Evolutionary conservation across 2,797 vertebrate genomes (phyloP), one percentile per base, ranked within the genome.

Genomic region (Liasis olivaceus): DNA sequence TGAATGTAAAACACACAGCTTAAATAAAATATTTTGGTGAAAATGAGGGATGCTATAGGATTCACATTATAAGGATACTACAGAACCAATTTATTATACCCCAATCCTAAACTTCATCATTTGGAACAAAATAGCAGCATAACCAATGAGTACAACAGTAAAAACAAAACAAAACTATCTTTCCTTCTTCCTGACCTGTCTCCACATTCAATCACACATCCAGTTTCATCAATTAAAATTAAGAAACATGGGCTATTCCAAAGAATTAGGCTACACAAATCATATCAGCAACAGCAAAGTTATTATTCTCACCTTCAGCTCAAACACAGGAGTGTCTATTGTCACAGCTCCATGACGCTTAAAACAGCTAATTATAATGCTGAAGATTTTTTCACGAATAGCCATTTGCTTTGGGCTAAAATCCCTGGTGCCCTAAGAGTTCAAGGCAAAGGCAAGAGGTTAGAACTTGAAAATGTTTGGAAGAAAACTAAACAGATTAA

Each of bases 321-420:
- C 99, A 96, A 99, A 99, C 59, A 99, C 99, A 0, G 99, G 99
- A 0, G 99, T 99, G 95, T 99, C 99, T 5, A 99, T 99, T 94
- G 98, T 98, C 92, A 99, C 98, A 0, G 99, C 99, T 92, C 99
- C 99, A 3, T 99, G 99, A 92, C 99, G 98, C 97, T 99, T 99
- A 96, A 99, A 99, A 97, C 98, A 98, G 93, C 93, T 93, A 91
- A 98, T 93, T 95, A 99, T 98, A 69, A 96, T 97, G 94, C 91
- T 98, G 96, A 99, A 99, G 94, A 99, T 98, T 85, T 97, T 98
- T 96, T 99, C 99, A 86, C 99, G 98, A 94, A 99, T 98, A 92
- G 98, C 98, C 98, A 99, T 99, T 94, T 99, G 99, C 95, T 98
- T 98, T 31, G 99, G 99, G 97, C 98, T 98, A 90, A 98, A 98